Base-by-base conservation (phyloP, 1,140 invertebrate species). In the Nasonia longicornis region DNA sequence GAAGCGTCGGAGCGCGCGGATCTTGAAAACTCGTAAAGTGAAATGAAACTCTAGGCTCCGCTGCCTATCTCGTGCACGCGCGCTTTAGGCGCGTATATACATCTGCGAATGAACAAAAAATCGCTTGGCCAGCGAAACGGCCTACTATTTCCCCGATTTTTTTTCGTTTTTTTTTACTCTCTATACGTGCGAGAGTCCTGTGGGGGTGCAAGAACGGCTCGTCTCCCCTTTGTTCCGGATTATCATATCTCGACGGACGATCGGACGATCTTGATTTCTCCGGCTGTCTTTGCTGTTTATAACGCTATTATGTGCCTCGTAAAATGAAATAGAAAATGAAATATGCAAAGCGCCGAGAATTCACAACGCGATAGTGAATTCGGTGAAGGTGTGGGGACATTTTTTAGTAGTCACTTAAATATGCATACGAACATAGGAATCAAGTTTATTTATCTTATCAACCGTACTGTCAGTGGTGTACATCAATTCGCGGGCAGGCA, bases 1-100 rank as follows among this genome's bases (percentile, higher is more conserved):
- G 31, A 42, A 75, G 26, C n/a, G 52, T 75, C 70, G 31, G 26
- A 78, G 58, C 78, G 74, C 85, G 86, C 85, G 86, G 84, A 89
- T 89, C 88, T 90, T 87, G 87, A 88, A 89, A 89, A 88, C 86
- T 90, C 90, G 89, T 91, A 91, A 91, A 90, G 85, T 86, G 86
- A 90, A 90, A 91, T 90, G 89, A 90, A 89, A 90, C 86, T 87
- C 87, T 86, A 85, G 86, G 42, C 86, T 84, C 22, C 26, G 66
- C 64, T n/a, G 69, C 26, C 52, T 74, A 29, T 64, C 26, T 26
- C 29, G 16, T 26, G 66, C 67, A 72, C 52, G 42, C 31, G 58
- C 48, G 48, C 42, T 20, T n/a, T n/a, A 14, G 22, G 66, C 35
- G 42, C 48, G 70, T 64, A 42, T 38, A 52, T 31, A 77, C 52